Evolutionary conservation across 1,140 invertebrate species (phyloP).

Genomic region (Pogonomyrmex barbatus): DNA sequence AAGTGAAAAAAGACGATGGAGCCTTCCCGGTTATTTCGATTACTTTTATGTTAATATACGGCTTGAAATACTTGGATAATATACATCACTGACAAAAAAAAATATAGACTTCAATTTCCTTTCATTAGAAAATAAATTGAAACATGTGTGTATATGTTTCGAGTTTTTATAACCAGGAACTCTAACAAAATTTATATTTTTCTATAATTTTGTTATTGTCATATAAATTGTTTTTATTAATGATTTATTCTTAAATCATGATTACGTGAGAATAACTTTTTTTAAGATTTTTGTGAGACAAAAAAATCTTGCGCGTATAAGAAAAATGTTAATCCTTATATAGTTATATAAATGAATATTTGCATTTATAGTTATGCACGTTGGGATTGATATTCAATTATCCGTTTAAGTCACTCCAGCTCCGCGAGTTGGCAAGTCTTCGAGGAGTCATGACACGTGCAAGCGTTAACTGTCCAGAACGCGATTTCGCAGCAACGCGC

Average conservation of each 20-base stretch:
- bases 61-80: neutral
- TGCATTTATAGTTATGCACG: conserved; percentile 31
- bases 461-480: conserved; percentile 43
- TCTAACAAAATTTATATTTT: neutral
- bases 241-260: neutral
- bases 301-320: neutral
- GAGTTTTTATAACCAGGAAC: neutral
- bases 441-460: conserved; percentile 23
- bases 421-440: neutral
- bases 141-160: neutral
- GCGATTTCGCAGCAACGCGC: conserved; percentile 54
- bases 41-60: neutral
- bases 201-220: neutral
- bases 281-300: neutral
- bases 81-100: neutral
- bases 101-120: neutral
- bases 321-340: neutral
- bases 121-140: conserved; percentile 2
- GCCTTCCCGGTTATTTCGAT: neutral
- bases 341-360: conserved; percentile 51
- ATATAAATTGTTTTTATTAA: neutral
- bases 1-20: neutral
- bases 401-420: conserved; percentile 28
- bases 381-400: conserved; percentile 29
- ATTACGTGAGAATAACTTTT: neutral